phyloP scores from a whole-genome alignment of 2,888 invertebrate species.

The Diaprepes abbreviatus region DNA sequence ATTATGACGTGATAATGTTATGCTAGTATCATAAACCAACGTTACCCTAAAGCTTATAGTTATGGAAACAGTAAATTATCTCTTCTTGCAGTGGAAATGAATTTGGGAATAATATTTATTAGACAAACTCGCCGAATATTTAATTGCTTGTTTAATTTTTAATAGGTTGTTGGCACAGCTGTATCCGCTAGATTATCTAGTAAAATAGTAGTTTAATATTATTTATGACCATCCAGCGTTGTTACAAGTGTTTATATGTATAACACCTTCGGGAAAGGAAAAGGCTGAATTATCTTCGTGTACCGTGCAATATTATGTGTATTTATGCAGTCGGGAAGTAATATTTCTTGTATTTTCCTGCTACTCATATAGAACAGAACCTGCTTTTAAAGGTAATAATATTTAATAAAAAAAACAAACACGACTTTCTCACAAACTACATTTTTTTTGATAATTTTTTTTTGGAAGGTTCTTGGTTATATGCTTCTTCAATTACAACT shows the following conservation, averaged over 20 bases:
- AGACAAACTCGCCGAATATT: constrained; percentile 35
- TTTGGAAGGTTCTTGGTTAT: too few species aligned
- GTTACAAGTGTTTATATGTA: constrained; percentile 32
- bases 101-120: constrained; percentile 26
- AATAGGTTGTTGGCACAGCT: constrained; percentile 46
- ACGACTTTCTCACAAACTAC: too few species aligned
- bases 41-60: constrained; percentile 2
- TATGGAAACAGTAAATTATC: constrained; percentile 16
- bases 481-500: too few species aligned
- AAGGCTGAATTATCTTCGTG: not conserved
- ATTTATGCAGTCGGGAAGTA: not conserved
- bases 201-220: constrained; percentile 42
- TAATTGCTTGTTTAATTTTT: constrained; percentile 46
- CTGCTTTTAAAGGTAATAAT: too few species aligned
- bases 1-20: constrained; percentile 4
- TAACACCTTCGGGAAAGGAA: constrained; percentile 15
- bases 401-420: too few species aligned
- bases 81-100: constrained; percentile 5
- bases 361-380: too few species aligned
- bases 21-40: not conserved
- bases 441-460: too few species aligned
- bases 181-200: constrained; percentile 45
- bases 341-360: not conserved
- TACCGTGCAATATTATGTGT: not conserved
- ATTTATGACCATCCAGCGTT: constrained; percentile 33